phyloP scores from a whole-genome alignment of 2,888 invertebrate genomes.

The Athrips mouffetella region DNA sequence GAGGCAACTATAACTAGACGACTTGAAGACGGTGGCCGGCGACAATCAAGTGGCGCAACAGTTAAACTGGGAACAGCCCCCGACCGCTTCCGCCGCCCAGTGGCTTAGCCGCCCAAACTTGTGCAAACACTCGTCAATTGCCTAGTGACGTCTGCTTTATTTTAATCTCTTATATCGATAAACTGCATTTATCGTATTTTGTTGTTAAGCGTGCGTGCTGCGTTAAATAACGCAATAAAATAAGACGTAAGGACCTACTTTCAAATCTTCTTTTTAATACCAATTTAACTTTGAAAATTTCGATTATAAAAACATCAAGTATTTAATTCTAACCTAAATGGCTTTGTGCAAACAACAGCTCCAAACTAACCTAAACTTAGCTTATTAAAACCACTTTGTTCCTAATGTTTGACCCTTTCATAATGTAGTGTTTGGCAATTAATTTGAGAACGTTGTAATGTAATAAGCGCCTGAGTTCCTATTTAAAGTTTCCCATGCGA shows the following conservation, averaged over 20 bases:
- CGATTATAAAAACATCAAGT: too few relatives aligned
- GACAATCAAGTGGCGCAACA: conserved; percentile 72
- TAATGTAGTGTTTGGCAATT: conserved; percentile 4
- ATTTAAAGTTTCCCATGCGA: too few relatives aligned
- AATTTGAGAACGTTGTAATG: neutral
- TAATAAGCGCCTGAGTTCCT: too few relatives aligned
- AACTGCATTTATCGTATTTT: too few relatives aligned
- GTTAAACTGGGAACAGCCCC: conserved; percentile 66
- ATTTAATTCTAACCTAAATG: too few relatives aligned
- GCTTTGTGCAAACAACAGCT: too few relatives aligned
- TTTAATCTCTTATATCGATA: conserved; percentile 31
- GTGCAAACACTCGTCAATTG: conserved; percentile 70
- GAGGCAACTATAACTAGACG: conserved; percentile 13
- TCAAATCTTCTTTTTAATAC: too few relatives aligned
- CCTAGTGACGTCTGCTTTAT: conserved; percentile 46
- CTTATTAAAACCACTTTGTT: neutral
- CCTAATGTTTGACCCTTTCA: neutral
- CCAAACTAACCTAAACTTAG: neutral
- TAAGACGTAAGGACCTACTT: too few relatives aligned
- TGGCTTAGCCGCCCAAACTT: conserved; percentile 63
- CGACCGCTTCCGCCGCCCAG: conserved; percentile 67
- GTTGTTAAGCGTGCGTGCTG: too few relatives aligned
- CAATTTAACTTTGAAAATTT: too few relatives aligned
- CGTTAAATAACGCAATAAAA: too few relatives aligned
- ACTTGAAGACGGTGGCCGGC: conserved; percentile 19